A percentile compares a stretch with the other conserved stretches of the same genome.
Evolutionary conservation across 2,888 invertebrate genomes (phyloP).

Genomic region (Rhagophthalmus giganteus): DNA sequence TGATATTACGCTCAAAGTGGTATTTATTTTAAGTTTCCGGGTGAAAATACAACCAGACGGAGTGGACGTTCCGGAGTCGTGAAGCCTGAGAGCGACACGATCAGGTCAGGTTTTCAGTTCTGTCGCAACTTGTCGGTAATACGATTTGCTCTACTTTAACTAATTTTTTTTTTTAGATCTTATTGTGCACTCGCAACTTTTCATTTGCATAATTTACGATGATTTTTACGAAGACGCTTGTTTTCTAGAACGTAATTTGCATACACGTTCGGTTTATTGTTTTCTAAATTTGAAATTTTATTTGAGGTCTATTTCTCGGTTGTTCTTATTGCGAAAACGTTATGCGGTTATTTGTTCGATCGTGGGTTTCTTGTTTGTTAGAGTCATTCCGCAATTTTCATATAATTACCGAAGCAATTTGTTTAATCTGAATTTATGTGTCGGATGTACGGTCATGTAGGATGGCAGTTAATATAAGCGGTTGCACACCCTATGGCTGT

Average conservation of each 20-base stretch:
- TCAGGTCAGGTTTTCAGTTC: constrained; percentile 27
- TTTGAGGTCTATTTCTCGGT: too few relatives aligned
- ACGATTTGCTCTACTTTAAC: constrained; percentile 28
- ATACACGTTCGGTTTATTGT: too few relatives aligned
- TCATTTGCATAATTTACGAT: constrained; percentile 14
- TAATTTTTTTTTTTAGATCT: constrained; percentile 10
- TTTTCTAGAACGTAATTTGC: constrained; percentile 5
- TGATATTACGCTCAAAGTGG: background rate
- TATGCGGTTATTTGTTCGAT: too few relatives aligned
- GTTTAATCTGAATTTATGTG: constrained; percentile 26
- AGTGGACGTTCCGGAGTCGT: constrained; percentile 25
- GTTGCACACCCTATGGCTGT: constrained; percentile 22
- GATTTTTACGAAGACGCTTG: constrained; percentile 5
- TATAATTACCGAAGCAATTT: constrained; percentile 23
- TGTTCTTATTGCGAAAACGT: too few relatives aligned
- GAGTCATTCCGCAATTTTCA: constrained; percentile 12
- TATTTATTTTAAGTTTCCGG: constrained; percentile 32
- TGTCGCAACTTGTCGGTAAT: constrained; percentile 10
- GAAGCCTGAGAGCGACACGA: constrained; percentile 30
- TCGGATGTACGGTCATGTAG: constrained; percentile 19
- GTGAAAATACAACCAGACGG: constrained; percentile 30
- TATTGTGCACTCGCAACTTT: constrained; percentile 6
- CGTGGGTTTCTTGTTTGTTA: constrained; percentile 14
- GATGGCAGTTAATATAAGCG: constrained; percentile 18
- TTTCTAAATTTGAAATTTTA: too few relatives aligned